Percentiles rank a stretch among this genome's conserved stretches.
Conservation (phyloP, 2,888 invertebrate species). For the Drosophila multiciliata region DNA sequence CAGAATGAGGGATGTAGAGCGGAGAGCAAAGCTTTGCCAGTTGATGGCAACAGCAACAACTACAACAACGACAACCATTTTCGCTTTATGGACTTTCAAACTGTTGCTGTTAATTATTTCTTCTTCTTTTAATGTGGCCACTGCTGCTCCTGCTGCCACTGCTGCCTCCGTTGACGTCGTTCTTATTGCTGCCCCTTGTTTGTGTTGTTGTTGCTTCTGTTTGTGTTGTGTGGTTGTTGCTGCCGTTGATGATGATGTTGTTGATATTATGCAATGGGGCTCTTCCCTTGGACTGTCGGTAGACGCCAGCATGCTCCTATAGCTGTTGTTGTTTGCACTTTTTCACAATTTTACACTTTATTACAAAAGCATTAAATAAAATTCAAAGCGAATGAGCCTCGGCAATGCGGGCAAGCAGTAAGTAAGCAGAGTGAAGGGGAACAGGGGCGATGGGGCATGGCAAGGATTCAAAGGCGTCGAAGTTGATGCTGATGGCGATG, state of each 20-base stretch:
- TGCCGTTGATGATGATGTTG: constrained; percentile 70
- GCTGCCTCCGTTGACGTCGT: constrained; percentile 23
- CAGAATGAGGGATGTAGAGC: constrained; percentile 36
- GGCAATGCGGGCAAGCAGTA: constrained; percentile 36
- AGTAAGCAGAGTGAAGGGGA: constrained; percentile 16
- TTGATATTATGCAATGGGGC: constrained; percentile 75
- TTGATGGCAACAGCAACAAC: constrained; percentile 39
- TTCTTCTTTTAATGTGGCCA: constrained; percentile 80
- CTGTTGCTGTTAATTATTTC: constrained; percentile 80
- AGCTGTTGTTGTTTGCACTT: constrained; percentile 74
- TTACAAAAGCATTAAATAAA: constrained; percentile 82
- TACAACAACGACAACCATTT: constrained; percentile 50
- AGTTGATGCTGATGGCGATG: constrained; percentile 6
- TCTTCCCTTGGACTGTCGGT: constrained; percentile 21
- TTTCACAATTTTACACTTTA: constrained; percentile 80
- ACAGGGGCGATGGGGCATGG: too few relatives aligned
- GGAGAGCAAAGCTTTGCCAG: constrained; percentile 30
- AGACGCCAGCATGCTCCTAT: neutral
- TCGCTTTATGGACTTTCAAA: constrained; percentile 80
- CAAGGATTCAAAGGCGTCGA: constrained; percentile 1
- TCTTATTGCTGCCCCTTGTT: constrained; percentile 20
- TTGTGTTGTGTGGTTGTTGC: constrained; percentile 45
- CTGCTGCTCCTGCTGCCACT: constrained; percentile 54
- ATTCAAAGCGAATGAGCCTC: constrained; percentile 78
- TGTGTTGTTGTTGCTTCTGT: constrained; percentile 58